Percentiles rank a stretch among this genome's conserved stretches.
phyloP scores from a whole-genome alignment of 2,888 invertebrate species.

The Eupithecia subumbrata region DNA sequence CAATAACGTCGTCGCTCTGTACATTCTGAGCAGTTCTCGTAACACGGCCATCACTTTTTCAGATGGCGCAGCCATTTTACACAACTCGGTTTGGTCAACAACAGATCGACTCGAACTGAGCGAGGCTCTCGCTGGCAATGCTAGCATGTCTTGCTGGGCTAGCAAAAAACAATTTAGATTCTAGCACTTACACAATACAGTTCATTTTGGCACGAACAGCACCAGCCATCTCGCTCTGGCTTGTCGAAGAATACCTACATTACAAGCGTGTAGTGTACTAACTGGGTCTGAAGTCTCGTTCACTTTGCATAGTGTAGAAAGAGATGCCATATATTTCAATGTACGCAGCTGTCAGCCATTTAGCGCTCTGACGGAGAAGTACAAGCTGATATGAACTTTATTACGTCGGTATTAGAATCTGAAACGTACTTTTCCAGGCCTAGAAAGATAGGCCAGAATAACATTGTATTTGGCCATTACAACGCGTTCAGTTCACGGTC shows the following conservation, averaged over 20 bases:
- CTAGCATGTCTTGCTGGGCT: background rate
- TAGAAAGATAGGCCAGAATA: too few relatives aligned
- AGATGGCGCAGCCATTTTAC: background rate
- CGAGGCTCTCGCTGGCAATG: background rate
- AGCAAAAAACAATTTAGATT: background rate
- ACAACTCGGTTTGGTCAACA: background rate
- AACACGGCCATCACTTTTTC: background rate
- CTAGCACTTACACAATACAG: background rate
- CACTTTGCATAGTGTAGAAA: too few relatives aligned
- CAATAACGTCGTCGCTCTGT: background rate
- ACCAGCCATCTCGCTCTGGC: background rate
- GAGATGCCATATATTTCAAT: too few relatives aligned
- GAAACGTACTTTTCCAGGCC: too few relatives aligned
- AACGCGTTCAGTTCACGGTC: too few relatives aligned
- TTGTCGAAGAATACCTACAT: background rate
- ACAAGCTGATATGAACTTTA: too few relatives aligned
- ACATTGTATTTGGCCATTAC: too few relatives aligned
- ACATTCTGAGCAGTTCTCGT: background rate
- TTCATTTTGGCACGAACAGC: background rate
- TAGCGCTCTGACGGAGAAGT: too few relatives aligned
- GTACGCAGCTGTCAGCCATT: too few relatives aligned
- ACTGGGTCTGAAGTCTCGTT: too few relatives aligned
- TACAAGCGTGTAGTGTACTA: too few relatives aligned
- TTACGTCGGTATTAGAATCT: too few relatives aligned
- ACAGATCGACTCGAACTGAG: background rate